Evolutionary conservation across 2,797 vertebrate species (phyloP), one percentile per base, ranked within the genome.

Genomic region (Clarias platycephalus): DNA sequence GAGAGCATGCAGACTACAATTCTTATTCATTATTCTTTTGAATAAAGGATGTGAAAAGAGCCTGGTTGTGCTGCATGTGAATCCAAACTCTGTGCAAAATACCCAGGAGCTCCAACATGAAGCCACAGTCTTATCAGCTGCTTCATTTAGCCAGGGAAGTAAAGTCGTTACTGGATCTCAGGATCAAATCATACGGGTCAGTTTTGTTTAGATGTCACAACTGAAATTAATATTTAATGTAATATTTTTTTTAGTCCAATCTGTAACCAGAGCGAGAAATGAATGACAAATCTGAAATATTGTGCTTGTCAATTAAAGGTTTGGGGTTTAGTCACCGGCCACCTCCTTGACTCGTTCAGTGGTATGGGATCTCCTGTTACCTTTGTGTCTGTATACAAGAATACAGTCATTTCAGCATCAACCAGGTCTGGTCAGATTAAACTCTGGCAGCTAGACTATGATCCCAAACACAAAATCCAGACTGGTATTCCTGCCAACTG

Each of bases 251-350:
- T 37, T 37, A n/a, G 24, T 40, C 40, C 62, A 37, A 22, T n/a
- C 5, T 62, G 60, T 62, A n/a, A 5, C n/a, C 22, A 4, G 18
- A 62, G 57, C 28, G 6, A 24, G 24, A 37, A 60, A 60, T 24
- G 44, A 28, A 28, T 26, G 15, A 58, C 7, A 75, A 60, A 58
- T 49, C 28, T 67, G 3, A 34, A 44, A 75, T 64, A 20, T 16
- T 84, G 0, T 80, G 57, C 9, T 31, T 57, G 10, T 75, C 22
- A 70, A 31, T 82, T 72, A 10, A 86, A 97, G 97, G 91, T 97
- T 58, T 97, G 97, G 96, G 95, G 94, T 3, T 89, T 97, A 77
- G 94, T 94, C 9, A 94, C 94, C 1, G 96, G 95, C 0, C 81
- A 90, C 0, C 89, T 97, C 87, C 78, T 93, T 63, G 94, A 95